These are phyloP conservation scores for Ceratina australensis DNA, from an alignment of 1,140 invertebrate genomes.

Conservation along the genomic window DNA sequence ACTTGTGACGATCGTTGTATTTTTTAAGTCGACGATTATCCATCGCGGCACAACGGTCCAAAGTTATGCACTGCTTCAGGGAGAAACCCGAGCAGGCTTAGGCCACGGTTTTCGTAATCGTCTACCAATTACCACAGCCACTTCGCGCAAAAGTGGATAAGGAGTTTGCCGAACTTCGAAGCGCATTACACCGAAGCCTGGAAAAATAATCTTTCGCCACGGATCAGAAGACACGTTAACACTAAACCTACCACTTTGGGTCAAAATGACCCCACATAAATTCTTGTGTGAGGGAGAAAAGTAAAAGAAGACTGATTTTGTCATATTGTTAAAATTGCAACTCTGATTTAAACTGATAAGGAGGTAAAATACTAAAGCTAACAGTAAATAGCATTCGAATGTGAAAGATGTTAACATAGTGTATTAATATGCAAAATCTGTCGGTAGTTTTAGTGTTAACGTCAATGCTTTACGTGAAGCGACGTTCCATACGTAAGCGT, in stretches of 20 bases:
- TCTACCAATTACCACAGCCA: neutral
- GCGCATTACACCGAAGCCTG: neutral
- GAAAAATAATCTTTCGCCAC: neutral
- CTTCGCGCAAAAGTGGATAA: neutral
- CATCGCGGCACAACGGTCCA: neutral
- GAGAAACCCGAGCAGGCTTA: neutral
- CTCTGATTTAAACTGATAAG: too few species aligned
- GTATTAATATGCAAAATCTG: too few species aligned
- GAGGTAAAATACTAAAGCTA: too few species aligned
- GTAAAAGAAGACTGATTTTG: too few species aligned
- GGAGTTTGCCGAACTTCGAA: neutral
- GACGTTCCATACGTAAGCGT: neutral
- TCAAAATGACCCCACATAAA: too few species aligned
- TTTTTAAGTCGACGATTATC: conserved; percentile 2
- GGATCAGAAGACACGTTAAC: neutral
- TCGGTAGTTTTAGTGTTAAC: too few species aligned
- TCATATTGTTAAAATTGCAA: too few species aligned
- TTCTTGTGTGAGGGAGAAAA: too few species aligned
- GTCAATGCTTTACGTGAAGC: neutral
- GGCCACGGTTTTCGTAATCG: conserved; percentile 29
- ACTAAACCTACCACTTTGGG: too few species aligned
- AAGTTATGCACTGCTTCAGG: conserved; percentile 1
- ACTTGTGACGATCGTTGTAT: neutral
- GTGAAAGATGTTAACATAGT: too few species aligned
- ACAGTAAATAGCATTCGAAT: too few species aligned